phyloP scores from a whole-genome alignment of 2,797 vertebrate species.

The Protosalanx chinensis region DNA sequence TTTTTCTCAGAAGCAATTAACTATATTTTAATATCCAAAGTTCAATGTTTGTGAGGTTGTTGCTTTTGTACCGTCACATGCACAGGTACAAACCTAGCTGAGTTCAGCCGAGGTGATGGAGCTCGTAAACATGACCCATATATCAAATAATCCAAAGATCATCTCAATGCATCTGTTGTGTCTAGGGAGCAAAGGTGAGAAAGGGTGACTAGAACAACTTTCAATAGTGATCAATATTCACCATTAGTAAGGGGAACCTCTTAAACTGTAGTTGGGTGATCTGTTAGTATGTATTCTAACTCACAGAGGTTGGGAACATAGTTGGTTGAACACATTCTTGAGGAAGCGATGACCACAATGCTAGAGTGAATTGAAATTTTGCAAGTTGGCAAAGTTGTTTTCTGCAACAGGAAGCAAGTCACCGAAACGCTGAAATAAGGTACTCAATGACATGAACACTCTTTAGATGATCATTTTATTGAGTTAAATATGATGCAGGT shows the following conservation, averaged over 20 bases:
- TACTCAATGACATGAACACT: neutral
- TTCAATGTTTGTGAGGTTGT: neutral
- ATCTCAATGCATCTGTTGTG: neutral
- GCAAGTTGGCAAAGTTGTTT: too few relatives aligned
- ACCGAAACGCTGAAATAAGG: neutral
- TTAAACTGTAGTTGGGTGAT: neutral
- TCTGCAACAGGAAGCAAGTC: constrained; percentile 3
- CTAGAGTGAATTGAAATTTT: neutral
- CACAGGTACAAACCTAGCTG: neutral
- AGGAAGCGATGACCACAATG: neutral
- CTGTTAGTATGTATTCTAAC: neutral
- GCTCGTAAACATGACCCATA: too few relatives aligned
- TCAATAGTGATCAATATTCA: neutral
- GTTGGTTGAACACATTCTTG: neutral
- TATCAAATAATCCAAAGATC: too few relatives aligned
- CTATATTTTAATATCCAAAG: neutral
- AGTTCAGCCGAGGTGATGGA: neutral
- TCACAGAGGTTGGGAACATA: neutral
- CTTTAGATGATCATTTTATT: constrained; percentile 44
- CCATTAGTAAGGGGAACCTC: neutral
- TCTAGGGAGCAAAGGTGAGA: neutral
- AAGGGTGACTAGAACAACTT: neutral
- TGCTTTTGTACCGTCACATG: neutral
- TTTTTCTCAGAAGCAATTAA: neutral
- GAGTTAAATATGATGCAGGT: constrained; percentile 33